Conservation (phyloP, 2,797 vertebrate genomes). For the Neosilurus hyrtlii region DNA sequence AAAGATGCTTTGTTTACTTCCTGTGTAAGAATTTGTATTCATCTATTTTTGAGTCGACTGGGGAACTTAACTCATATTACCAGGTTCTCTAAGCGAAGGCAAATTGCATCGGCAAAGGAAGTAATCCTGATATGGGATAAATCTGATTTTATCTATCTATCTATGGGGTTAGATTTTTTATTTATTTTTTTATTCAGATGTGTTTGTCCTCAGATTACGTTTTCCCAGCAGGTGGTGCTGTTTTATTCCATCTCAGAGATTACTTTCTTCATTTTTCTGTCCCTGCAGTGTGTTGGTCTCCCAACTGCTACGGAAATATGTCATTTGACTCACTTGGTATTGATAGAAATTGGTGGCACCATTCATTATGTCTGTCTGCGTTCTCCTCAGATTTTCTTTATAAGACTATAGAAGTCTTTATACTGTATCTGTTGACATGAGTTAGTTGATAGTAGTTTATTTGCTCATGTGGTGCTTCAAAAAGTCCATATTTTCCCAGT, state of each 20-base stretch:
- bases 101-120: slow-evolving; percentile 66
- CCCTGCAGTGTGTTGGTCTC: neutral
- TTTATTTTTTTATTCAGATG: neutral
- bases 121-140: slow-evolving; percentile 63
- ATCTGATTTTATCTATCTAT: neutral
- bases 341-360: neutral
- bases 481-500: too few species aligned
- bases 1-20: neutral
- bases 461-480: too few species aligned
- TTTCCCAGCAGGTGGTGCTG: slow-evolving; percentile 9
- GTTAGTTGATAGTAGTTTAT: too few species aligned
- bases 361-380: neutral
- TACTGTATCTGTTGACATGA: too few species aligned
- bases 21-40: slow-evolving; percentile 15
- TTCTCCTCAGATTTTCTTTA: neutral
- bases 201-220: neutral
- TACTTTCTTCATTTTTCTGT: neutral
- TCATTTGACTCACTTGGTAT: neutral
- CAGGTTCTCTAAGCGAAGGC: slow-evolving; percentile 72
- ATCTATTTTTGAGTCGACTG: slow-evolving; percentile 10
- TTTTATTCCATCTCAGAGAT: neutral
- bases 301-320: neutral
- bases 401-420: too few species aligned
- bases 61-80: slow-evolving; percentile 60
- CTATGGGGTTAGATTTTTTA: too few species aligned